Base-by-base conservation (phyloP, 2,113 vertebrate species). In the Caranx ignobilis region DNA sequence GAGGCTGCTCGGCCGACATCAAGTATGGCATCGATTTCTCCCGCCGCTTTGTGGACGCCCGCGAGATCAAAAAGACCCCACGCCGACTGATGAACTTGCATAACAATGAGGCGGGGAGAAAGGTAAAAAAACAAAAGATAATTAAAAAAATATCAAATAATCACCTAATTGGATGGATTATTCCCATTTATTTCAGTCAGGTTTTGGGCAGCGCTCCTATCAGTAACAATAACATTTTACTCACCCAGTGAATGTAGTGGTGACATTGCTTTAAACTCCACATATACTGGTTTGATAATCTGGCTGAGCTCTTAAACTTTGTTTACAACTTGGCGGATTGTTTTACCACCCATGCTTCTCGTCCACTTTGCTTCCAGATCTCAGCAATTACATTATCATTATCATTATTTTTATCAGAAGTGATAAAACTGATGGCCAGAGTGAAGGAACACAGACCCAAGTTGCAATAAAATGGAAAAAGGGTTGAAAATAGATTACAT, bases 11-110 rank as follows among this genome's bases (percentile, higher is more conserved):
- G 0, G 97, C 98, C 0, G 97, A 99, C 90, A 96, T 99, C 96
- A 97, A 97, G 91, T 99, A 99, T 2, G 98, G 98, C 92, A 96
- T 99, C n/a, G 97, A 99, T 90, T 99, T 99, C 95, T 99, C 98
- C 81, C 95, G 96, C 52, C 97, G 96, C 92, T 99, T 99, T 64
- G 97, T 99, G 86, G 98, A 99, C 47, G 98, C 98, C 75, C 95
- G 98, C 0, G 98, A 99, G 95, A 98, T 99, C 87, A 98, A 96
- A 94, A 99, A 99, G 95, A 99, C 97, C 11, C 96, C 97, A 1
- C 95, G 98, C 32, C 96, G 98, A 74, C 96, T 99, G 91, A 99
- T 99, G 98, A 99, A 99, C 94, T 95, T 99, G 77, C 98, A 99
- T 94, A 99, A 99, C 95, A 99, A 99, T 26, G 97, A 99, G 92